Conservation (phyloP, 2,888 invertebrate genomes). For the Diachrysia chrysitis region DNA sequence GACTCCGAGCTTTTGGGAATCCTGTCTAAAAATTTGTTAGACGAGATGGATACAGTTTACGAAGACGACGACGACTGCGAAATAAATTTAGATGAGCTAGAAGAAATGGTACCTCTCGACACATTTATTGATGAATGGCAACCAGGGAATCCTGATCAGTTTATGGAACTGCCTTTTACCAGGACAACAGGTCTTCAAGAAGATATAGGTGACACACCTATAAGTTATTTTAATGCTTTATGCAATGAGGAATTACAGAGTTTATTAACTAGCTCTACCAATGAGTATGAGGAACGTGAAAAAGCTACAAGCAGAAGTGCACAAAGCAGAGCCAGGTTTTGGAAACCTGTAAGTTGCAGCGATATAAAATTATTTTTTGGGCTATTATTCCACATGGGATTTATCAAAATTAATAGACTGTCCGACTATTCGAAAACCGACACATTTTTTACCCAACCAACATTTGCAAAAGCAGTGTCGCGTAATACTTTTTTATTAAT, state of each 20-base stretch:
- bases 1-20: conserved; percentile 25
- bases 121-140: conserved; percentile 21
- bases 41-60: conserved; percentile 25
- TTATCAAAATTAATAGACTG: conserved; percentile 27
- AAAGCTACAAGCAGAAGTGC: conserved; percentile 11
- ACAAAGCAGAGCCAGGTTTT: conserved; percentile 16
- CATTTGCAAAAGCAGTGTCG: conserved; percentile 28
- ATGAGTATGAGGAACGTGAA: conserved; percentile 21
- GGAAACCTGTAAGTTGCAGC: conserved; percentile 20
- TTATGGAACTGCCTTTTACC: conserved; percentile 7
- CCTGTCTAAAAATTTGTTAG: conserved; percentile 25
- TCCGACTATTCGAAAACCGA: conserved; percentile 48
- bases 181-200: conserved; percentile 36
- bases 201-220: conserved; percentile 35
- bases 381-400: conserved; percentile 43
- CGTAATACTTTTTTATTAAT: conserved; percentile 38
- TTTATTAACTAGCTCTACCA: conserved; percentile 31
- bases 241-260: conserved; percentile 29
- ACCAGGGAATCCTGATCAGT: conserved; percentile 28
- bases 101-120: conserved; percentile 16
- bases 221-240: conserved; percentile 35
- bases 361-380: conserved; percentile 40
- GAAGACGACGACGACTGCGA: conserved; percentile 14
- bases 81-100: conserved; percentile 16
- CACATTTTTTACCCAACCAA: conserved; percentile 26